A percentile compares a stretch with the other conserved stretches of the same genome.
Conservation (phyloP, 2,797 vertebrate species). For the Naso thynnoides region DNA sequence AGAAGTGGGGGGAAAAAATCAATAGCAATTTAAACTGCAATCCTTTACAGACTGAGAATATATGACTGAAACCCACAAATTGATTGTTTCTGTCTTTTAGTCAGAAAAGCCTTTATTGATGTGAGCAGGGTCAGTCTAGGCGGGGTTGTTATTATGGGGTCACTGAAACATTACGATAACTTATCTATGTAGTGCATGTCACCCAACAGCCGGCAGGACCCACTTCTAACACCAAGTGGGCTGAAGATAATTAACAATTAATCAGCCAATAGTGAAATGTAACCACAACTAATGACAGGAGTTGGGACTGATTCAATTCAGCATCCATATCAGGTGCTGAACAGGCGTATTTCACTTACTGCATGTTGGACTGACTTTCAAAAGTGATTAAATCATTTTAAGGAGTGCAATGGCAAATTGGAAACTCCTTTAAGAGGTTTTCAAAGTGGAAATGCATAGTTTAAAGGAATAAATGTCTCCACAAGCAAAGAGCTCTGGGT, state of each 20-base stretch:
- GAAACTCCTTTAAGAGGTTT: too few relatives aligned
- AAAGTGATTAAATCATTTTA: too few relatives aligned
- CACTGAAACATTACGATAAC: slow-evolving; percentile 60
- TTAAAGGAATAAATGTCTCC: too few relatives aligned
- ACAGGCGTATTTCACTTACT: too few relatives aligned
- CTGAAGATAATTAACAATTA: background rate
- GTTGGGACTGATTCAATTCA: too few relatives aligned
- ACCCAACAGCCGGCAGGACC: slow-evolving; percentile 1
- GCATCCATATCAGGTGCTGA: too few relatives aligned
- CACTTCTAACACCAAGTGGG: background rate
- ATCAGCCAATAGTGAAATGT: background rate
- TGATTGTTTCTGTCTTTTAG: background rate
- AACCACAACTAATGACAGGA: background rate
- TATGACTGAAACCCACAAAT: background rate
- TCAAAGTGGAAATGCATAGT: too few relatives aligned
- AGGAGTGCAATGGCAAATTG: too few relatives aligned
- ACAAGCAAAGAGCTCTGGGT: too few relatives aligned
- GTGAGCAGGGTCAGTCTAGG: slow-evolving; percentile 22
- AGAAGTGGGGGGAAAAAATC: background rate
- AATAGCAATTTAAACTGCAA: background rate
- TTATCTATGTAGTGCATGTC: slow-evolving; percentile 73
- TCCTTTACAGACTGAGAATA: background rate
- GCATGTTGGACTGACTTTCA: too few relatives aligned
- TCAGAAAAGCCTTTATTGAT: background rate
- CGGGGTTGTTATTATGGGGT: slow-evolving; percentile 43